Evolutionary conservation across 1,140 invertebrate species (phyloP), one percentile per base, ranked within the genome.

Genomic region (Ips nitidus): DNA sequence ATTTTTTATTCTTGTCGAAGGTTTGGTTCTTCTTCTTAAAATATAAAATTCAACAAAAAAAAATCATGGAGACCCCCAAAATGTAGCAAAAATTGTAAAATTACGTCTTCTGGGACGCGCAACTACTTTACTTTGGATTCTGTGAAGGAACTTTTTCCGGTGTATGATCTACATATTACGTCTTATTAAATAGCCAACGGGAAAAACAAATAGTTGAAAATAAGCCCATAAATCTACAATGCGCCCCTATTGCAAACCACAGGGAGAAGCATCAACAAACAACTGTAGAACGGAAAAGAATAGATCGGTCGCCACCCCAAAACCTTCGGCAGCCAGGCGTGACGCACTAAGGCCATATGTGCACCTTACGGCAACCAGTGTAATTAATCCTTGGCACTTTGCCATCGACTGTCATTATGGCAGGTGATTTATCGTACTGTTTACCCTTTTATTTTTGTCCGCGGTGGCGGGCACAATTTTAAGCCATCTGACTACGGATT

Each of bases 371-470:
- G n/a, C 41, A 47, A 52, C 62, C 62, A 43, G n/a, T 50, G 55
- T 41, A 66, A 66, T 66, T 66, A 66, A 66, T 66, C 43, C 65
- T 58, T 56, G 63, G 47, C 57, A 59, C 57, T 59, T 59, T 64
- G 65, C 53, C 65, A 42, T 56, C 37, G 52, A 41, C 65, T 66
- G 55, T 58, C 53, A 66, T 66, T 66, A 41, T 66, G 55, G 40
- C 65, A 66, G 65, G 65, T 66, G 65, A 66, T 66, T 66, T 66
- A 66, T 66, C 52, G 65, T 57, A 5, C 65, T 66, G 65, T 66
- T 66, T 66, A 66, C 65, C 65, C 65, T 66, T 66, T 66, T 66
- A 66, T 66, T 66, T 66, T 66, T 57, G 56, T 45, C 43, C 53
- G 22, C 45, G 36, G 52, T 41, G 63, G 56, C 53, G 41, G 59